Percentiles rank a stretch among this genome's conserved stretches.
Evolutionary conservation across 2,113 vertebrate species (phyloP).

Genomic region (Tauraco erythrolophus): DNA sequence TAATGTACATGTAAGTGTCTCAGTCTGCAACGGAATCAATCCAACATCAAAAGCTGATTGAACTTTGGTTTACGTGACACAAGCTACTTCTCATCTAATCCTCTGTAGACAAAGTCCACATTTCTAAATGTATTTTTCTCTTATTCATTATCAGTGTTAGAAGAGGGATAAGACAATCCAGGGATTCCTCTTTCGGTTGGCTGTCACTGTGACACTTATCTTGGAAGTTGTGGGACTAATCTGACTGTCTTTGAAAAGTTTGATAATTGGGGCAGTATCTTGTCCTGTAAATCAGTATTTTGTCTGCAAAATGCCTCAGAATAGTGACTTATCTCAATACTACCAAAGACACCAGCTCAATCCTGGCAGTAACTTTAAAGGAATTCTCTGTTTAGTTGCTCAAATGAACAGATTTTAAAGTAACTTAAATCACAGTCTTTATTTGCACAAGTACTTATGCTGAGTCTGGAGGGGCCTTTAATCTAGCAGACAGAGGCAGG

Average conservation of each 20-base stretch:
- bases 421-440: constrained; percentile 6
- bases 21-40: neutral
- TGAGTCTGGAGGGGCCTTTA: constrained; percentile 36
- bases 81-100: neutral
- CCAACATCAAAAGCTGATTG: neutral
- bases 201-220: neutral
- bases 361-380: neutral
- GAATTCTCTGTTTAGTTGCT: neutral
- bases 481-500: constrained; percentile 4
- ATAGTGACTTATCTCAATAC: neutral
- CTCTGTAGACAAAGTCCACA: neutral
- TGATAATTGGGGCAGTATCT: neutral
- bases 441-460: constrained; percentile 25
- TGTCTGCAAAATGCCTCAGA: neutral
- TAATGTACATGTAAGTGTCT: neutral
- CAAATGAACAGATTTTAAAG: neutral
- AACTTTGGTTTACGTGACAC: neutral
- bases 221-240: neutral
- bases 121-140: neutral
- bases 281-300: neutral
- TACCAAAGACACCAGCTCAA: neutral
- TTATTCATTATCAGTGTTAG: neutral
- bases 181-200: neutral
- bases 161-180: neutral
- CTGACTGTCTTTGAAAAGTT: neutral